Base-by-base conservation (phyloP, 2,888 invertebrate genomes). In the Polylopha cassiicola region DNA sequence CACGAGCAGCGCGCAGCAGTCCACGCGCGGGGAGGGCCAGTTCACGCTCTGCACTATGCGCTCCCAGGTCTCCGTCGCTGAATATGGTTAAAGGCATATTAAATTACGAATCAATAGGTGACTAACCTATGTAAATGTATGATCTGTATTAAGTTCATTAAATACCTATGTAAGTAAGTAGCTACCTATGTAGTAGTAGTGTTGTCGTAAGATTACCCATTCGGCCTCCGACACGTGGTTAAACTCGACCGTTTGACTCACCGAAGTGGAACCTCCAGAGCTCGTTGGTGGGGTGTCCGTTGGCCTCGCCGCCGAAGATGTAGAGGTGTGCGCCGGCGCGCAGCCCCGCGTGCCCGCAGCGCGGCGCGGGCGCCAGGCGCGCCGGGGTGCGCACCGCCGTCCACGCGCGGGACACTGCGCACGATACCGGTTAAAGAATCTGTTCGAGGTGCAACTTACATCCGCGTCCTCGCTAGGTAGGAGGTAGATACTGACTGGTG, bases 181-280 rank as follows among this genome's bases (percentile, higher is more conserved):
- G n/a, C n/a, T n/a, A n/a, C n/a, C n/a, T n/a, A n/a, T n/a, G n/a
- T n/a, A n/a, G 13, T 11, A 10, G n/a, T 13, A 3, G 3, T 3
- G 22, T 15, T n/a, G 22, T 21, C 3, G 16, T 14, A 4, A n/a
- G 5, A 7, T 24, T 24, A 31, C 37, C 3, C 8, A 16, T 7
- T 9, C 17, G 4, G 8, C 8, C 3, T 14, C n/a, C 5, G 1
- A 10, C n/a, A 10, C 2, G 5, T n/a, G 11, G 4, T 6, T 10
- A 20, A 6, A 8, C 7, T 5, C 14, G 8, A 9, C 4, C 6
- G n/a, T 26, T 16, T 10, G 5, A 18, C 38, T 6, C 47, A 93
- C 93, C 91, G 67, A 94, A 94, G 74, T 92, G 92, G 75, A 92
- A 94, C 69, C 92, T 88, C 94, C 94, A 95, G 28, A 95, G 85